phyloP scores from a whole-genome alignment of 1,140 invertebrate species.

The Cyclina sinensis region DNA sequence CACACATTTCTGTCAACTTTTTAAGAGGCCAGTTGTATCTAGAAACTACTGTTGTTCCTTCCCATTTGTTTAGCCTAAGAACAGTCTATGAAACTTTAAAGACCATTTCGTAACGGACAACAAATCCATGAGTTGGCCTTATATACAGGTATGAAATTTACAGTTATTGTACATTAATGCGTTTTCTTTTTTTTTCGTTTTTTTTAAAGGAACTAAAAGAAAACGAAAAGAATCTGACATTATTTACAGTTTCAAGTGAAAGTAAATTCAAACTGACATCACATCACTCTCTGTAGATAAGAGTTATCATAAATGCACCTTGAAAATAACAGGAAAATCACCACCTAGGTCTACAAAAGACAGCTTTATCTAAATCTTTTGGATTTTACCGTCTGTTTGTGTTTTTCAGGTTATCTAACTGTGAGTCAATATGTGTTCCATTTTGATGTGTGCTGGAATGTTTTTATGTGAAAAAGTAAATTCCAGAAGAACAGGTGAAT shows the following conservation, averaged over 20 bases:
- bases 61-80: no score
- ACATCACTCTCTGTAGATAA: not conserved
- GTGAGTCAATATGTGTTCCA: not conserved
- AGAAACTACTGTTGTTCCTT: no score
- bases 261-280: not conserved
- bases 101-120: no score
- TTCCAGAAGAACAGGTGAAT: slow-evolving; percentile 13
- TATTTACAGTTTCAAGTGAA: not conserved
- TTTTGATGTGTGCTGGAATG: slow-evolving; percentile 4
- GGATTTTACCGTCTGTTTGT: not conserved
- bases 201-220: no score
- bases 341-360: not conserved
- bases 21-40: no score
- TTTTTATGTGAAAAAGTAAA: not conserved
- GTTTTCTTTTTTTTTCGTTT: no score
- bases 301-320: not conserved
- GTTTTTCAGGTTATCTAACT: not conserved
- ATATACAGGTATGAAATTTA: no score
- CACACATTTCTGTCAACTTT: no score
- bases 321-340: not conserved
- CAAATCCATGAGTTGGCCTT: no score
- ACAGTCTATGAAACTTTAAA: no score
- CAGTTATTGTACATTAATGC: no score
- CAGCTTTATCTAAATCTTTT: not conserved
- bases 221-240: no score